These are phyloP conservation scores for Mus musculus DNA, from an alignment of 2,113 vertebrate species.

Conservation along the genomic window GRCm39 chr12:109375001-109375500, in stretches of 20 bases:
- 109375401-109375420: not conserved
- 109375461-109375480: not conserved
- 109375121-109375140: not conserved
- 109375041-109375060: not conserved
- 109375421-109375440: not conserved
- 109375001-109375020: no score
- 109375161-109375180: conserved; percentile 56
- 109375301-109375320: not conserved
- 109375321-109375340: not conserved
- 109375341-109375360: not conserved
- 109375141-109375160: not conserved
- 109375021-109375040: accelerated
- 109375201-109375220: conserved; percentile 51
- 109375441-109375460: accelerated
- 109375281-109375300: not conserved
- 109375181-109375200: not conserved
- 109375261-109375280: not conserved
- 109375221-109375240: not conserved
- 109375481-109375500: not conserved
- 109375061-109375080: no score
- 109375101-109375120: not conserved
- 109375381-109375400: not conserved
- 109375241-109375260: not conserved
- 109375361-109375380: conserved; percentile 37
- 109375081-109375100: not conserved